Base-by-base conservation (phyloP, 2,888 invertebrate genomes). In the Synanthedon vespiformis region DNA sequence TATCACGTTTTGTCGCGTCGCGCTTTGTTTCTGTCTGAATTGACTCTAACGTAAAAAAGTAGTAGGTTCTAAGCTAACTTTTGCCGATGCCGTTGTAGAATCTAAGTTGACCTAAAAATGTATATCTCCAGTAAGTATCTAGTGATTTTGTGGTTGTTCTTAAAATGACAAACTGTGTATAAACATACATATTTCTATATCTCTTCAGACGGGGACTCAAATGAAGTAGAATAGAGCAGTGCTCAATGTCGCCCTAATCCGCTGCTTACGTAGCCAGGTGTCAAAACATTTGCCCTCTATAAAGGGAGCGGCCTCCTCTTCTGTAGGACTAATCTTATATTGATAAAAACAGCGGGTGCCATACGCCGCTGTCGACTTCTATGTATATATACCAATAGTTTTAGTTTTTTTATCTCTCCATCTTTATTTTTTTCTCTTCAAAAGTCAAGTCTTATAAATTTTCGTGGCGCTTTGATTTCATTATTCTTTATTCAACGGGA, bases 271-370 rank as follows among this genome's bases (percentile, higher is more conserved):
- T 65, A 70, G 65, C 63, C 65, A 67, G 69, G 70, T 78, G 83
- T 85, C 85, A 85, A 74, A 85, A 86, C 80, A 86, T 87, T 83
- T 82, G 76, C 74, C 66, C 68, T 65, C 57, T 65, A 72, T 68
- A 72, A 79, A 78, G 75, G 71, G 63, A 77, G 68, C 68, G 61
- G 67, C 64, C 64, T 69, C 72, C 71, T 65, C 74, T 72, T 72
- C 65, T 64, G 77, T 73, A 74, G 67, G 71, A 67, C 76, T 85
- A 83, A 85, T 83, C 80, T 78, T 68, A 67, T 77, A 79, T 84
- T 78, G 83, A 82, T 84, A 83, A 85, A 86, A 85, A 75, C 85
- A 81, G 80, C 82, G 85, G 84, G 85, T 79, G 79, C 78, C 77
- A 70, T 71, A 63, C 72, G 70, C 73, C 67, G 34, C 64, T 68